Evolutionary conservation across 2,113 vertebrate genomes (phyloP).

Genomic region (Malaclemys terrapin): DNA sequence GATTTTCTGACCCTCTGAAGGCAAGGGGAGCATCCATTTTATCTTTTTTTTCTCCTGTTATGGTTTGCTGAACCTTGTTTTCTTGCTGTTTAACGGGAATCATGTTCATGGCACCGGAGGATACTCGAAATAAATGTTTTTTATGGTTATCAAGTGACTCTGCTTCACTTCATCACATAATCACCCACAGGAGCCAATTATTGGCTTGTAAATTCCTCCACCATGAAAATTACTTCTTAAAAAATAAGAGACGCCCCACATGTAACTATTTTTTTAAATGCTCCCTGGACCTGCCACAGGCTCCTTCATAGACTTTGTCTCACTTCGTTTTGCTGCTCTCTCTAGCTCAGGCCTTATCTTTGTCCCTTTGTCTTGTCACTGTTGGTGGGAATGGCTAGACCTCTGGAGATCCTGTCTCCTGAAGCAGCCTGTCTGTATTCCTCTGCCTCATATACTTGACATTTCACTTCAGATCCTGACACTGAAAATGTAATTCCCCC

Average conservation of each 20-base stretch:
- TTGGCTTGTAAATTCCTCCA: not conserved
- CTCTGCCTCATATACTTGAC: not conserved
- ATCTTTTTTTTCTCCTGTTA: not conserved
- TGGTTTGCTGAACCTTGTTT: not conserved
- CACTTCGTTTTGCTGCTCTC: not conserved
- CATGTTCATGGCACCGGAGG: accelerated
- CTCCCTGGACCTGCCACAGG: not conserved
- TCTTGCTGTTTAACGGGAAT: not conserved
- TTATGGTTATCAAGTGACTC: not conserved
- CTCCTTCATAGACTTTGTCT: not conserved
- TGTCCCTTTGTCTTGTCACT: not conserved
- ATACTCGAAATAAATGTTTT: not conserved
- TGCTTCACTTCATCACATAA: not conserved
- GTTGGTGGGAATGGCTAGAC: not conserved
- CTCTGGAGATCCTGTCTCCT: not conserved
- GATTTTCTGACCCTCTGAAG: not conserved
- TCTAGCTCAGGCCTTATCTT: not conserved
- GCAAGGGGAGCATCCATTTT: not conserved
- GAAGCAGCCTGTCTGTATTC: not conserved
- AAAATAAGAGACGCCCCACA: not conserved
- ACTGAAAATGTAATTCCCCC: not conserved
- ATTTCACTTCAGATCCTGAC: not conserved
- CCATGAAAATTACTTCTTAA: not conserved
- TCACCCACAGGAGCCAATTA: accelerated
- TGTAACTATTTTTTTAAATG: not conserved